Base-by-base conservation (phyloP, 2,888 invertebrate genomes). In the Melipona bicolor region DNA sequence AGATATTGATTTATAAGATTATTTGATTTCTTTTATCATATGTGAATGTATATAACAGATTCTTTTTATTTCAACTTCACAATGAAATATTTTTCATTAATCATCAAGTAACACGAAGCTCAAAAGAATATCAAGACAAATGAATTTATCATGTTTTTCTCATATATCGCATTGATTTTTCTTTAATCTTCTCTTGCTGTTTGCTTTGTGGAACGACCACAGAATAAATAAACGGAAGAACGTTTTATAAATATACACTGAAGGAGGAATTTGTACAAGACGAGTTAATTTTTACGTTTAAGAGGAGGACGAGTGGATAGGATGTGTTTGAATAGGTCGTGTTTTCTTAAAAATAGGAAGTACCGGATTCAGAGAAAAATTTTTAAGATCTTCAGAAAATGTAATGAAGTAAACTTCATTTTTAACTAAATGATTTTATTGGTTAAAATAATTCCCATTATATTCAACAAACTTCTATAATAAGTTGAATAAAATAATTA, bases 391-490 rank as follows among this genome's bases (percentile, higher is more conserved):
- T 17, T 50, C 17, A 24, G 56, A 59, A 24, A 24, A 15, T 59
- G 13, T 15, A 59, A 59, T 0, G 24, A 13, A n/a, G 56, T n/a
- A 59, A 59, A 15, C 2, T 59, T 59, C 56, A 2, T 15, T 59
- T 32, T 59, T n/a, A 59, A 59, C n/a, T n/a, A 59, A 59, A 59
- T 24, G 56, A 59, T 59, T 59, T 59, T 59, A 59, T 59, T 59
- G 56, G n/a, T 59, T n/a, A 59, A 15, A 62, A 21, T 59, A 59
- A 24, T n/a, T 59, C 24, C 15, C 15, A 59, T 59, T 15, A 59
- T 59, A 59, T n/a, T 59, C 5, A 59, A 59, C 56, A 59, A 59
- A 13, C 56, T 59, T 59, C n/a, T 59, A 59, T n/a, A 59, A 59
- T 59, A n/a, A 15, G 5, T 59, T 59, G 5, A 15, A n/a, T 15